These are phyloP conservation scores for Limosa lapponica DNA, from an alignment of 2,797 vertebrate species.

Conservation along the genomic window DNA sequence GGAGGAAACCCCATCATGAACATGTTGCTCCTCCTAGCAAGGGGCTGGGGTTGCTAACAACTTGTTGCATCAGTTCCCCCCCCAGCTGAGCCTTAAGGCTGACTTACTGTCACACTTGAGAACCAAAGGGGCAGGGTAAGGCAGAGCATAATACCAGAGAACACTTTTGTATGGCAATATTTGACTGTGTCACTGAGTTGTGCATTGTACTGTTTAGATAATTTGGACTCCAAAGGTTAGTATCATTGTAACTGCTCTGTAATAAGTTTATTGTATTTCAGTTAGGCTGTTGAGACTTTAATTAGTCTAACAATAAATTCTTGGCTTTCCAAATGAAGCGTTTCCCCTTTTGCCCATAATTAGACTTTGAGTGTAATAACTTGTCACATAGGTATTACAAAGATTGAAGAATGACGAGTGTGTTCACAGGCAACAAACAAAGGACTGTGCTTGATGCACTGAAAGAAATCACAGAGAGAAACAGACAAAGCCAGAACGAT, in stretches of 20 bases:
- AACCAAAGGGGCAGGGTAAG: not conserved
- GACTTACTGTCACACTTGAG: not conserved
- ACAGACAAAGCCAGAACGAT: not conserved
- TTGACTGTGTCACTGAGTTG: not conserved
- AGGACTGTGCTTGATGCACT: not conserved
- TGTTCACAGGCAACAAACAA: not conserved
- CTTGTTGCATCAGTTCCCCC: not conserved
- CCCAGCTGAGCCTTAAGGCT: not conserved
- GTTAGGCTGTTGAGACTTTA: slow-evolving; percentile 11
- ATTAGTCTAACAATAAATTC: slow-evolving; percentile 1
- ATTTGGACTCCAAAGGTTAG: not conserved
- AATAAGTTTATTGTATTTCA: slow-evolving; percentile 27
- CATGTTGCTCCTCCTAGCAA: not conserved
- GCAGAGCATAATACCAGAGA: not conserved
- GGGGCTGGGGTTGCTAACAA: not conserved
- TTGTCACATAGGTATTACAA: not conserved
- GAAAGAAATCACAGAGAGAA: not conserved
- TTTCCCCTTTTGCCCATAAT: slow-evolving; percentile 3
- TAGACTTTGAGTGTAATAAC: not conserved
- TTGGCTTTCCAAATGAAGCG: not conserved
- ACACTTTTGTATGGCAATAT: rapidly evolving
- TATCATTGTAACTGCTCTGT: not conserved
- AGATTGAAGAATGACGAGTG: not conserved
- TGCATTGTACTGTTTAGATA: not conserved
- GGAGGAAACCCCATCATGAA: not conserved